A percentile compares a stretch with the other conserved stretches of the same genome.
Conservation (phyloP, 2,113 vertebrate species). For the Tamias sibiricus region DNA sequence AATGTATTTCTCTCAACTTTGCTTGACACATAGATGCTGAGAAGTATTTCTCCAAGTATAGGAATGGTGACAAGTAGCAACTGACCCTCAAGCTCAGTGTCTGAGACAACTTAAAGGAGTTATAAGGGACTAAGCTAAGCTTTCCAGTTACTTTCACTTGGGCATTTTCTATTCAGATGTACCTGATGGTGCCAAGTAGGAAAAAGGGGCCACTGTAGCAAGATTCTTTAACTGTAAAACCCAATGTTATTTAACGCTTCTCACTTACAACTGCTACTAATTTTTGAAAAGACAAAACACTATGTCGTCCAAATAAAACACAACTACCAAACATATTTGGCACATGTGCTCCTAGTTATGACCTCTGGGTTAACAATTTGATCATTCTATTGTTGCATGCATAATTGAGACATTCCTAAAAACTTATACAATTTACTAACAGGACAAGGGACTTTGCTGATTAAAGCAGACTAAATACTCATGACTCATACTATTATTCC, state of each 20-base stretch:
- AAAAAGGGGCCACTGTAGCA: not conserved
- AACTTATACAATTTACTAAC: not conserved
- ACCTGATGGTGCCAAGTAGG: not conserved
- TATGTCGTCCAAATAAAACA: not conserved
- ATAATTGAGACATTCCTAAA: conserved; percentile 26
- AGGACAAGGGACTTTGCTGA: not conserved
- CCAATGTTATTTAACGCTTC: not conserved
- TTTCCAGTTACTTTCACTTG: not conserved
- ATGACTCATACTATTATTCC: not conserved
- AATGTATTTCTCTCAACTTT: not conserved
- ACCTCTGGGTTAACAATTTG: not conserved
- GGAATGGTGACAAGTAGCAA: not conserved
- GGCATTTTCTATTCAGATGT: not conserved
- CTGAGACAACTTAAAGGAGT: not conserved
- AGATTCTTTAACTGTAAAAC: not conserved
- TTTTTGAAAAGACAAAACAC: conserved; percentile 5
- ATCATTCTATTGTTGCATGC: not conserved
- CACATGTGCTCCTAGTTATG: not conserved
- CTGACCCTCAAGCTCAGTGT: not conserved
- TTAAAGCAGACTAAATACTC: not conserved
- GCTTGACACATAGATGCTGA: not conserved
- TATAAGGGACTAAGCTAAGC: not conserved
- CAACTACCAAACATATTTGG: not conserved
- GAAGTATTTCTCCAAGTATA: conserved; percentile 3
- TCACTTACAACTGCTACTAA: not conserved